These are phyloP conservation scores for Sminthurinus aureus DNA, from an alignment of 2,888 invertebrate species.

Conservation along the genomic window DNA sequence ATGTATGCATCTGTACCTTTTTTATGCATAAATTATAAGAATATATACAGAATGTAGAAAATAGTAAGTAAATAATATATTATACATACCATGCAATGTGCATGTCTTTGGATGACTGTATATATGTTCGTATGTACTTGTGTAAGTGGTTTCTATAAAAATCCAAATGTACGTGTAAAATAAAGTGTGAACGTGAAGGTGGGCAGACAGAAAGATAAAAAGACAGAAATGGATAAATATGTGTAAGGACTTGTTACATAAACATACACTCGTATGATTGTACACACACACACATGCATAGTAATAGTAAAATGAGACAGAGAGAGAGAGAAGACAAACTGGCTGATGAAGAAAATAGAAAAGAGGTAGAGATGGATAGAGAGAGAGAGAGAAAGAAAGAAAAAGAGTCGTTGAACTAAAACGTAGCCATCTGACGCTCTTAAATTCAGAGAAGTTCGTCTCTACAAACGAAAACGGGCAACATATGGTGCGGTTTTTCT, in stretches of 20 bases:
- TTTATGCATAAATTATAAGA: no score
- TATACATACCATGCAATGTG: no score
- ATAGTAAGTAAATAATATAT: no score
- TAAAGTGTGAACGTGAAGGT: not conserved
- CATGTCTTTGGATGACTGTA: no score
- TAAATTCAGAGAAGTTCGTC: conserved; percentile 37
- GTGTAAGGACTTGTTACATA: conserved; percentile 6
- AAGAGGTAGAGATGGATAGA: conserved; percentile 3
- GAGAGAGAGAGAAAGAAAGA: conserved; percentile 4
- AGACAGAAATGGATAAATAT: not conserved
- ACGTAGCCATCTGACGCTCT: conserved; percentile 49
- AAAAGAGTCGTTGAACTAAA: conserved; percentile 47
- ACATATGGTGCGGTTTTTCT: conserved; percentile 42
- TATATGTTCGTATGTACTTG: no score
- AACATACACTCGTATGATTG: not conserved
- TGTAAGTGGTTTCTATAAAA: no score
- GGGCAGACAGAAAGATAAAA: not conserved
- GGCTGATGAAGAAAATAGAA: conserved; percentile 13
- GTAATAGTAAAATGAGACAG: not conserved
- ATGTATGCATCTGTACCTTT: no score
- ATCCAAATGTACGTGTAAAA: not conserved
- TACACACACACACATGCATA: not conserved
- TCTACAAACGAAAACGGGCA: conserved; percentile 35
- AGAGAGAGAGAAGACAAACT: conserved; percentile 6
- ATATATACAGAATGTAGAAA: no score